Base-by-base conservation (phyloP, 2,888 invertebrate species). In the Poecilus cupreus region DNA sequence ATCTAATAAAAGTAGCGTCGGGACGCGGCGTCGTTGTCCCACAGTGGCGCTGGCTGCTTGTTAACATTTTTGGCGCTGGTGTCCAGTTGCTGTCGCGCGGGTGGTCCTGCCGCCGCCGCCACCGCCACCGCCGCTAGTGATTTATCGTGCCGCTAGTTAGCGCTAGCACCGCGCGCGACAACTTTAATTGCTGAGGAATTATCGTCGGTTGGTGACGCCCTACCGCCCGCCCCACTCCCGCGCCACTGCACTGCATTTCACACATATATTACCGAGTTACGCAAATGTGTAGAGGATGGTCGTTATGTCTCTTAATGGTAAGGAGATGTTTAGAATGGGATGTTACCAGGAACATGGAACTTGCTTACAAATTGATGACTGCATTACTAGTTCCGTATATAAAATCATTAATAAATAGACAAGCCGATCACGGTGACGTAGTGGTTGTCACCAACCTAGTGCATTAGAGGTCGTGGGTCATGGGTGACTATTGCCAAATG, bases 61-160 rank as follows among this genome's bases (percentile, higher is more conserved):
- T 89, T 89, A 89, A 89, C 89, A 89, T 89, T 89, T 89, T 89
- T 89, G 88, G 89, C 89, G 89, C 88, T 88, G 88, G 88, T 88
- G 88, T 88, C 88, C 88, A 86, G 88, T 88, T 87, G 87, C 87
- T 84, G 86, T 86, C 87, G 87, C 87, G 86, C 87, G 88, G 88
- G 88, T 88, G 88, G 88, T 88, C 87, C 85, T 85, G 86, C 83
- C 11, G 79, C 84, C 87, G 26, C 74, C 51, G 74, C 32, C 68
- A n/a, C 39, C 68, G 13, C 54, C 79, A 54, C 79, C 18, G 37
- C 43, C 13, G 26, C 81, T 60, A 81, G 81, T 88, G 88, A 88
- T 88, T 88, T 88, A 88, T 88, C 85, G 86, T 86, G 86, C 87
- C 87, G 87, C 88, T 87, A 88, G 84, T 84, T 85, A 85, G 84